These are phyloP conservation scores for Sebastes goodei DNA, from an alignment of 2,797 vertebrate genomes.

Conservation along the genomic window DNA sequence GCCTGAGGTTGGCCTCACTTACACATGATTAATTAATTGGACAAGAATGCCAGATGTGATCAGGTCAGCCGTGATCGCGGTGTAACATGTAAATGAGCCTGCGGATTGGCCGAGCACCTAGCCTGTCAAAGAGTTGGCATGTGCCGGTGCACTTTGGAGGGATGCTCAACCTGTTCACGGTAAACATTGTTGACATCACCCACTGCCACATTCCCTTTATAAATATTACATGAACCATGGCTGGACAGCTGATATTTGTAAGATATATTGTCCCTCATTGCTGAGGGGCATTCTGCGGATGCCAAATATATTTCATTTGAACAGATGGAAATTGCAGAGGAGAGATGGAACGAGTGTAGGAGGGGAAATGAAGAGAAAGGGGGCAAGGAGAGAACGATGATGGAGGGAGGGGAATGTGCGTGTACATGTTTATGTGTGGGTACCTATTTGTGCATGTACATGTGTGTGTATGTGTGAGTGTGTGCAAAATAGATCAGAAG, in stretches of 20 bases:
- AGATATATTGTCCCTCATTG: slow-evolving; percentile 79
- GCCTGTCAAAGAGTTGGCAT: slow-evolving; percentile 67
- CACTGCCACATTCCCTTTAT: slow-evolving; percentile 71
- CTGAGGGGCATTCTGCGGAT: slow-evolving; percentile 78
- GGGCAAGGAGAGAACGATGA: slow-evolving; percentile 45
- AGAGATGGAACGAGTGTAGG: slow-evolving; percentile 51
- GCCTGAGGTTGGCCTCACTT: slow-evolving; percentile 56
- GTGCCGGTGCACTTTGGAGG: slow-evolving; percentile 60
- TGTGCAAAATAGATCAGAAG: slow-evolving; percentile 32
- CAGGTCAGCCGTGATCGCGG: slow-evolving; percentile 58
- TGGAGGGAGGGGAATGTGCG: slow-evolving; percentile 12
- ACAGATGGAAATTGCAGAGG: slow-evolving; percentile 78
- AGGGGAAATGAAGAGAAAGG: slow-evolving; percentile 44
- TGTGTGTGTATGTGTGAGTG: neutral
- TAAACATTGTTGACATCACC: slow-evolving; percentile 75
- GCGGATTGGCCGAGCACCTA: slow-evolving; percentile 55
- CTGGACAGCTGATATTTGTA: slow-evolving; percentile 78
- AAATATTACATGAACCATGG: slow-evolving; percentile 78
- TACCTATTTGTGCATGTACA: neutral
- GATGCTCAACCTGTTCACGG: slow-evolving; percentile 66
- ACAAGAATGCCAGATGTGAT: slow-evolving; percentile 74
- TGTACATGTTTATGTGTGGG: slow-evolving; percentile 13
- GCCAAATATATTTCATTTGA: slow-evolving; percentile 81
- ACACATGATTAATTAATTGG: slow-evolving; percentile 74
- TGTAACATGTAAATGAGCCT: slow-evolving; percentile 68